Evolutionary conservation across 2,797 vertebrate genomes (phyloP).

Genomic region (Enteromius radiatus): DNA sequence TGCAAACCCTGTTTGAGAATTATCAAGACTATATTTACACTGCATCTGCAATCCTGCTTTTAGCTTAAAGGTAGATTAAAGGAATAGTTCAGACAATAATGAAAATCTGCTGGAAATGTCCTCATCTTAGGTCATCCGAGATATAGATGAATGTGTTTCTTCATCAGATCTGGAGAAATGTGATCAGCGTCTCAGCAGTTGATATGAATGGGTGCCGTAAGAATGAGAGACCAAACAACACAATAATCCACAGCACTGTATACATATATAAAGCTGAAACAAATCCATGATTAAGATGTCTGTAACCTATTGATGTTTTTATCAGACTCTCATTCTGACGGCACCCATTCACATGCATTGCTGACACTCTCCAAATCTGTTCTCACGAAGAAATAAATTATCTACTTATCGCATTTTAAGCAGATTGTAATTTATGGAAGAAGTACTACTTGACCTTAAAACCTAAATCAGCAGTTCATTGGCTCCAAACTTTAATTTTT

Average conservation of each 20-base stretch:
- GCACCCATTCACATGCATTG: too few relatives aligned
- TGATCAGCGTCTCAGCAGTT: neutral
- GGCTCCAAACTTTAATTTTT: neutral
- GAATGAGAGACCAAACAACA: neutral
- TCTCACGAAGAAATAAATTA: too few relatives aligned
- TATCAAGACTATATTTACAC: neutral
- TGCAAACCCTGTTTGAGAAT: neutral
- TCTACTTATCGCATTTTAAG: too few relatives aligned
- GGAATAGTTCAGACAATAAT: neutral
- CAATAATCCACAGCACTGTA: neutral
- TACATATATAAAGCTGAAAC: too few relatives aligned
- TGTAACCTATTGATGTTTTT: too few relatives aligned
- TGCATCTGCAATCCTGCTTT: neutral
- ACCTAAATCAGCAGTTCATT: neutral
- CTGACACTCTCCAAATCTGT: too few relatives aligned
- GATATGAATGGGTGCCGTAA: neutral
- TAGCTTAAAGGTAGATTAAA: neutral
- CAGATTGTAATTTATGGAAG: too few relatives aligned
- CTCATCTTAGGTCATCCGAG: neutral
- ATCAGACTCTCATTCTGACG: too few relatives aligned
- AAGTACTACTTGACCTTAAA: neutral
- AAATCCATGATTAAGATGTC: too few relatives aligned
- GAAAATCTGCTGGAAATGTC: neutral
- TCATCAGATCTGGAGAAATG: neutral
- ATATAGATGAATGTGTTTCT: neutral